A percentile compares a stretch with the other conserved stretches of the same genome.
Conservation (phyloP, 2,888 invertebrate species). For the Hyalella azteca region DNA sequence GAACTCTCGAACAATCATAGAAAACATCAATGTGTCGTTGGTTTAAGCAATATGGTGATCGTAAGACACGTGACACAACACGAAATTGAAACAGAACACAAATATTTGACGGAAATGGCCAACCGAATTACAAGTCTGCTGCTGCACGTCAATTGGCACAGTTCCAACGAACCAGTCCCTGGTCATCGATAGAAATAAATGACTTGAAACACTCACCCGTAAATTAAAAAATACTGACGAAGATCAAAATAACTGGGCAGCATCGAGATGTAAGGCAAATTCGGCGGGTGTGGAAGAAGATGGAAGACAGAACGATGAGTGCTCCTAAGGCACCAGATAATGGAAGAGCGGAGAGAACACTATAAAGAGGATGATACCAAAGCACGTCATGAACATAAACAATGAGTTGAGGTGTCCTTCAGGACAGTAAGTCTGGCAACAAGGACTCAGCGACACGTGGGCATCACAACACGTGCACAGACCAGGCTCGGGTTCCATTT, state of each 20-base stretch:
- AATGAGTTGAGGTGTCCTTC: conserved; percentile 56
- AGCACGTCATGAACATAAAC: conserved; percentile 50
- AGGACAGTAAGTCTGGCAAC: conserved; percentile 55
- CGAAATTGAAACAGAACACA: too few species aligned
- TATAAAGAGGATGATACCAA: conserved; percentile 56
- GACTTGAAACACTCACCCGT: not conserved
- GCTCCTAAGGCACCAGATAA: conserved; percentile 57
- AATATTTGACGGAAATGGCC: too few species aligned
- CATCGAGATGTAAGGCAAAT: conserved; percentile 14
- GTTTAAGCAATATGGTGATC: too few species aligned
- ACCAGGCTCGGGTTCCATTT: conserved; percentile 58
- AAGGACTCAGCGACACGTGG: conserved; percentile 55
- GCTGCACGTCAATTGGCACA: too few species aligned
- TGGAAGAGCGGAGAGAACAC: conserved; percentile 57
- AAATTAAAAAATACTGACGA: not conserved
- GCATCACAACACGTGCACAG: conserved; percentile 52
- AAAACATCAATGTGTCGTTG: too few species aligned
- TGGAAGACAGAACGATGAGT: conserved; percentile 1
- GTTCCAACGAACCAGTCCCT: too few species aligned
- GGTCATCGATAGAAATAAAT: too few species aligned
- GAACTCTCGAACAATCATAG: too few species aligned
- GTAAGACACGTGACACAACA: too few species aligned
- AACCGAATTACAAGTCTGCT: too few species aligned
- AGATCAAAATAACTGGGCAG: not conserved
- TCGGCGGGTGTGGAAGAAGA: conserved; percentile 12